Conservation (phyloP, 2,888 invertebrate species). For the Ashinkailepas kermadecensis region DNA sequence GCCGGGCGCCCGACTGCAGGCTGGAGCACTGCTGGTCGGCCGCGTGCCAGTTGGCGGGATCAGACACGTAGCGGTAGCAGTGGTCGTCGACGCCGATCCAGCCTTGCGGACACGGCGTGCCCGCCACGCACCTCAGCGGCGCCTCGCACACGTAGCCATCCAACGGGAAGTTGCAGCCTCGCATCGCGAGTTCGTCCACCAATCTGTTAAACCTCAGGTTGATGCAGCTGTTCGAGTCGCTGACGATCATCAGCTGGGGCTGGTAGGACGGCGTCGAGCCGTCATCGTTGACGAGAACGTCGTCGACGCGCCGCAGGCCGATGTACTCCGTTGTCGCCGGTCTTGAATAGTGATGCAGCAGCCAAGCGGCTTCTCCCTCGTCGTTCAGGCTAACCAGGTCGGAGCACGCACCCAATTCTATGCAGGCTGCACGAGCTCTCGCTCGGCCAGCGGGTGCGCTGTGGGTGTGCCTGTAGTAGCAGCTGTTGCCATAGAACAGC, state of each 20-base stretch:
- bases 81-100: slow-evolving; percentile 7
- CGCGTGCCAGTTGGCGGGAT: neutral
- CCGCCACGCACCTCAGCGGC: neutral
- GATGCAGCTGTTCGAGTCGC: neutral
- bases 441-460: neutral
- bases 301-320: neutral
- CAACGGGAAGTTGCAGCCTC: neutral
- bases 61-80: slow-evolving; percentile 3
- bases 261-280: neutral
- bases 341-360: neutral
- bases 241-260: neutral
- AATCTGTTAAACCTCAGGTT: neutral
- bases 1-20: neutral
- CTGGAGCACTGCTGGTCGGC: neutral
- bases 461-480: neutral
- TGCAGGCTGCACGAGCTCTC: neutral
- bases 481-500: neutral
- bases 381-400: neutral
- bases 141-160: neutral
- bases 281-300: neutral
- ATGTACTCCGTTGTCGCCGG: neutral
- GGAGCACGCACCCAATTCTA: neutral
- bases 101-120: neutral
- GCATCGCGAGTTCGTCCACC: too few species aligned
- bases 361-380: neutral